Conservation (phyloP, 2,888 invertebrate species). For the Odontocerum albicorne region DNA sequence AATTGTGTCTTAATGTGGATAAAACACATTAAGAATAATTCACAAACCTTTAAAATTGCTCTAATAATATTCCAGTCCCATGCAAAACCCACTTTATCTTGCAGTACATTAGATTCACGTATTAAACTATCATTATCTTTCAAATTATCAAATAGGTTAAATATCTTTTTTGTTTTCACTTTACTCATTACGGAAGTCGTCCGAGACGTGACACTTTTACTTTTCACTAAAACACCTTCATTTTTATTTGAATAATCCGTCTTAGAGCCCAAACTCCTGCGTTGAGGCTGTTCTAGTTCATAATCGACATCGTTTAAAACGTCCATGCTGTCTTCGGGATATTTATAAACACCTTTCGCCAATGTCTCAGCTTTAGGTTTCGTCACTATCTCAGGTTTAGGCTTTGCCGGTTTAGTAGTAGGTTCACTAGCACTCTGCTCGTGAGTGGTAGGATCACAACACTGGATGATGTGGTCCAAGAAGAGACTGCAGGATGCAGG, state of each 20-base stretch:
- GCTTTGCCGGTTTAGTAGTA: slow-evolving; percentile 49
- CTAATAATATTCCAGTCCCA: slow-evolving; percentile 96
- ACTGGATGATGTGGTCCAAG: slow-evolving; percentile 76
- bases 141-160: slow-evolving; percentile 57
- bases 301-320: slow-evolving; percentile 51
- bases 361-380: slow-evolving; percentile 13
- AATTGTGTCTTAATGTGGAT: too few species aligned
- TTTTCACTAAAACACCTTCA: slow-evolving; percentile 52
- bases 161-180: slow-evolving; percentile 52
- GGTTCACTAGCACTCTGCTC: slow-evolving; percentile 38
- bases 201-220: slow-evolving; percentile 54
- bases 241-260: slow-evolving; percentile 52
- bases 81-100: slow-evolving; percentile 74
- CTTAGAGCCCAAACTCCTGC: slow-evolving; percentile 53
- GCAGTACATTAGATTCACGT: slow-evolving; percentile 79
- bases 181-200: slow-evolving; percentile 51
- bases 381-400: slow-evolving; percentile 39
- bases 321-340: slow-evolving; percentile 49
- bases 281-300: slow-evolving; percentile 47
- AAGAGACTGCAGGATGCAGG: slow-evolving; percentile 82
- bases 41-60: slow-evolving; percentile 78
- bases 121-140: slow-evolving; percentile 69
- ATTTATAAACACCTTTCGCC: slow-evolving; percentile 37
- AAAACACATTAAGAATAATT: too few species aligned
- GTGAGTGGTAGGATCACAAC: slow-evolving; percentile 47